Percentiles rank a stretch among this genome's conserved stretches.
phyloP scores from a whole-genome alignment of 2,888 invertebrate genomes.

The Eupithecia abbreviata region DNA sequence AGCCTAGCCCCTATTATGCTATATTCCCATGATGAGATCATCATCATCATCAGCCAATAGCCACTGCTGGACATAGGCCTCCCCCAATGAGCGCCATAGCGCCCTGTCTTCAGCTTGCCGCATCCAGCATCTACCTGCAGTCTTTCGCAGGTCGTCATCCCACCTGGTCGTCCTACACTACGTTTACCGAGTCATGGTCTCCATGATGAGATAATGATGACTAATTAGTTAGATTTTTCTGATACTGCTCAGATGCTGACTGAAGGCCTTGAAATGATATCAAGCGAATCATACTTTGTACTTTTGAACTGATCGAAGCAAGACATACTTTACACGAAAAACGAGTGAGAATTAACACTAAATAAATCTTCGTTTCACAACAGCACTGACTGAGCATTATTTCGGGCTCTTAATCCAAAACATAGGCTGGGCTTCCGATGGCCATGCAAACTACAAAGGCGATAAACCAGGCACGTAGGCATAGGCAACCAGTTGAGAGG shows the following conservation, averaged over 20 bases:
- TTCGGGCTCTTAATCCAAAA: background rate
- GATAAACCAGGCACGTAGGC: background rate
- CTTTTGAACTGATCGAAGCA: background rate
- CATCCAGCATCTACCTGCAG: too few relatives aligned
- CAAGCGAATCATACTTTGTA: background rate
- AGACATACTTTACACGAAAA: background rate
- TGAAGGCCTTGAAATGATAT: background rate
- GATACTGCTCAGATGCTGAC: background rate
- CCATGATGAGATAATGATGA: background rate
- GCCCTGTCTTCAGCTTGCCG: too few relatives aligned
- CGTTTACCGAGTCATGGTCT: too few relatives aligned
- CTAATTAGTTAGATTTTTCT: background rate
- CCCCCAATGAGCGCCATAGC: too few relatives aligned
- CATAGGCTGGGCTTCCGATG: background rate
- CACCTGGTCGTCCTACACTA: too few relatives aligned
- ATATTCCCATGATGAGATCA: conserved; percentile 2
- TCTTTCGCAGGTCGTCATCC: too few relatives aligned
- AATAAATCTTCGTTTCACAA: background rate
- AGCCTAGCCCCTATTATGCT: conserved; percentile 2
- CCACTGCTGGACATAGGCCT: too few relatives aligned
- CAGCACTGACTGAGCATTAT: background rate
- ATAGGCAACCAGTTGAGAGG: background rate
- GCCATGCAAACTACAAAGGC: background rate
- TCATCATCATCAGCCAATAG: too few relatives aligned
- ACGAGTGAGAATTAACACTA: background rate